A percentile compares a stretch with the other conserved stretches of the same genome.
Conservation (phyloP, 2,797 vertebrate species). For the Xiphophorus birchmanni region DNA sequence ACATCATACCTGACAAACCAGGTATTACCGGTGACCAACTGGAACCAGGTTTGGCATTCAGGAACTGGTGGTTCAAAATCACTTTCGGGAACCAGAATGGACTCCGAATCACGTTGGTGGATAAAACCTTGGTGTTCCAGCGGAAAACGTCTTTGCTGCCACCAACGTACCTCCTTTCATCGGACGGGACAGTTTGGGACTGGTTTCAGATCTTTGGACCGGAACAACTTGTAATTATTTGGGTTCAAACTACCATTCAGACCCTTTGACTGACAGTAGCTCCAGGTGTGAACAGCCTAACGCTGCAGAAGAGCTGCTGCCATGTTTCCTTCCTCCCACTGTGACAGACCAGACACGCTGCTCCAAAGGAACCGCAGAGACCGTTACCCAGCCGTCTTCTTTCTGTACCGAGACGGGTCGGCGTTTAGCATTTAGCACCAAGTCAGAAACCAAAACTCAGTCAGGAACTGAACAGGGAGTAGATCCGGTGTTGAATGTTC, state of each 20-base stretch:
- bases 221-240: neutral
- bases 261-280: neutral
- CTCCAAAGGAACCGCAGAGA: neutral
- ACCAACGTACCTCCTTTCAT: neutral
- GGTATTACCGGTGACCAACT: too few relatives aligned
- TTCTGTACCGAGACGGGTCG: neutral
- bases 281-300: neutral
- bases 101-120: too few relatives aligned
- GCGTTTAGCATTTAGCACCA: conserved; percentile 58
- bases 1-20: too few relatives aligned
- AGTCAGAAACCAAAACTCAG: conserved; percentile 55
- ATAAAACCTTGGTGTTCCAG: neutral
- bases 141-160: neutral
- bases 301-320: neutral
- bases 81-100: too few relatives aligned
- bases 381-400: too few relatives aligned
- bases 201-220: neutral
- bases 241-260: neutral
- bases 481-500: conserved; percentile 66
- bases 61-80: too few relatives aligned
- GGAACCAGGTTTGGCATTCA: too few relatives aligned
- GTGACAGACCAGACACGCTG: neutral
- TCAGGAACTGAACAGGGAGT: conserved; percentile 40
- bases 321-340: neutral
- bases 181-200: neutral